These are phyloP conservation scores for Oncorhynchus keta DNA, from an alignment of 2,113 vertebrate species.

Conservation along the genomic window DNA sequence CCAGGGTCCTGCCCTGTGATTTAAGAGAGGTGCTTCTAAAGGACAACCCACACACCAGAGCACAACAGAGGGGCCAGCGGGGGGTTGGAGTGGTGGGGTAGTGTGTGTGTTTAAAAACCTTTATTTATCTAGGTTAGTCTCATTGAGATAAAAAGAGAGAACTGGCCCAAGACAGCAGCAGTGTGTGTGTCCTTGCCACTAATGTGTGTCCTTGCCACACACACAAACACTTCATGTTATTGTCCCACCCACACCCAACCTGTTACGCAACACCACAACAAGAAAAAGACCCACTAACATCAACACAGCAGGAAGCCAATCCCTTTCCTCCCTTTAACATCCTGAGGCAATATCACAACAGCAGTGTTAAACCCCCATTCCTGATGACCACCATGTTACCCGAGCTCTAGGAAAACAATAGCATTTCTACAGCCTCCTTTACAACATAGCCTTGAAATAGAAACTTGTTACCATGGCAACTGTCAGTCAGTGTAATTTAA, in stretches of 20 bases:
- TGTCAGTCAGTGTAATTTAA: background rate
- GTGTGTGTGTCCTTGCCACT: slow-evolving; percentile 23
- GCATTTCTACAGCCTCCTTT: too few relatives aligned
- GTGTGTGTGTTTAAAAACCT: background rate
- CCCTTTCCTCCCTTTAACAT: too few relatives aligned
- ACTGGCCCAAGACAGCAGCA: slow-evolving; percentile 59
- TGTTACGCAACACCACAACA: slow-evolving; percentile 20
- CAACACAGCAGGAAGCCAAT: too few relatives aligned
- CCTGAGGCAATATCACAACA: too few relatives aligned
- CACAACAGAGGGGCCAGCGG: background rate
- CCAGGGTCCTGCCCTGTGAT: background rate
- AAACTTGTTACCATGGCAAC: background rate
- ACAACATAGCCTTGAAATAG: too few relatives aligned
- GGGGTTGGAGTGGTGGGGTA: background rate
- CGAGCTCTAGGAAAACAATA: too few relatives aligned
- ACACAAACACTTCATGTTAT: slow-evolving; percentile 35
- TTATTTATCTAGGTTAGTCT: too few relatives aligned
- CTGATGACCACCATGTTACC: too few relatives aligned
- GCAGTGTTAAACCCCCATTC: too few relatives aligned
- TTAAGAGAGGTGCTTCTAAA: slow-evolving; percentile 14
- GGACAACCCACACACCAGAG: slow-evolving; percentile 4
- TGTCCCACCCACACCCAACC: slow-evolving; percentile 40
- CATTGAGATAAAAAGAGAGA: too few relatives aligned
- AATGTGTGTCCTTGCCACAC: too few relatives aligned
- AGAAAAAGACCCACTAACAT: too few relatives aligned